Conservation (phyloP, 2,888 invertebrate genomes). For the Nematopogon swammerdamellus region DNA sequence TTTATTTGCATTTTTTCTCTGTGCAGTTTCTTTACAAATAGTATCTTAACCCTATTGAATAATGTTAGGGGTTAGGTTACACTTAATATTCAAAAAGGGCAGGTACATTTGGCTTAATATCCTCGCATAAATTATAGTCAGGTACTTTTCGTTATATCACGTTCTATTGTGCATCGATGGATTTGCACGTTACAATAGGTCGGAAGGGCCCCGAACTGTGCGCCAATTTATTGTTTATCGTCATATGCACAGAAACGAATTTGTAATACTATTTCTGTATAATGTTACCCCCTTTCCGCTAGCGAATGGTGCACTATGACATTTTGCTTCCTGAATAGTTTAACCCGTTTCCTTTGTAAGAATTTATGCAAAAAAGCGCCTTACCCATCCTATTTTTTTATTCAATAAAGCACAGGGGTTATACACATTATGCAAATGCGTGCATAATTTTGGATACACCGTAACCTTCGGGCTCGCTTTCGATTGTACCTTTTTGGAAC, state of each 20-base stretch:
- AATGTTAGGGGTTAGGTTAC: slow-evolving; percentile 59
- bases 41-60: slow-evolving; percentile 55
- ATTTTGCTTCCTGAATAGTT: slow-evolving; percentile 51
- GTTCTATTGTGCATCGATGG: slow-evolving; percentile 40
- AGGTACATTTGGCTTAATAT: slow-evolving; percentile 58
- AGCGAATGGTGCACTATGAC: slow-evolving; percentile 28
- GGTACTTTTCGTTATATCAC: slow-evolving; percentile 54
- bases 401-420: slow-evolving; percentile 55
- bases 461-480: neutral
- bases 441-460: slow-evolving; percentile 49
- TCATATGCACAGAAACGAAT: too few species aligned
- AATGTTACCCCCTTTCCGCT: too few species aligned
- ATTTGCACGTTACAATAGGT: slow-evolving; percentile 8
- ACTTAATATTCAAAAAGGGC: slow-evolving; percentile 59
- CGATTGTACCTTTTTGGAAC: neutral
- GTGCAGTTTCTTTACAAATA: slow-evolving; percentile 50
- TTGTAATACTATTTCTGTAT: too few species aligned
- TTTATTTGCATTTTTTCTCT: slow-evolving; percentile 53
- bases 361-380: slow-evolving; percentile 57
- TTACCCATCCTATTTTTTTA: slow-evolving; percentile 59
- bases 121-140: slow-evolving; percentile 59
- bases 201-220: neutral
- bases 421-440: slow-evolving; percentile 59
- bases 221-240: too few species aligned
- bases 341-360: slow-evolving; percentile 56